phyloP scores from a whole-genome alignment of 2,797 vertebrate species.

The Brachyalestes nurse region DNA sequence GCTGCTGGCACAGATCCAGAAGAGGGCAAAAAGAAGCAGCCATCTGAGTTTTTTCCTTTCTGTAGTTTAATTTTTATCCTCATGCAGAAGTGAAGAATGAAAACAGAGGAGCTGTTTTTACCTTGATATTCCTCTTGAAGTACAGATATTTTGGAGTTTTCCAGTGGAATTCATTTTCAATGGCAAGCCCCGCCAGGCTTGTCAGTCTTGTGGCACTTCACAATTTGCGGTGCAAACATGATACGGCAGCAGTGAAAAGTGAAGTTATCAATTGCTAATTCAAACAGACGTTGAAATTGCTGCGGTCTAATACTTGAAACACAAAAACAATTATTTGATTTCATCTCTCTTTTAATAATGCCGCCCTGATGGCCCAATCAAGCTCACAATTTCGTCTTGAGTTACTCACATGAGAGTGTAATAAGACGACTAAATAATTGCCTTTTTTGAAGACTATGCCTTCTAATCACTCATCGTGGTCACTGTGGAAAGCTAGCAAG shows the following conservation, averaged over 20 bases:
- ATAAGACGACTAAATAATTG: constrained; percentile 64
- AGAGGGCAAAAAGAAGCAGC: background rate
- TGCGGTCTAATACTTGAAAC: constrained; percentile 66
- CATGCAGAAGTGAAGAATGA: constrained; percentile 5
- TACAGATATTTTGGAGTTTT: constrained; percentile 41
- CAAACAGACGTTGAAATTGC: constrained; percentile 67
- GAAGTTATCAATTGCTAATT: constrained; percentile 70
- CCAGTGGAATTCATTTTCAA: constrained; percentile 21
- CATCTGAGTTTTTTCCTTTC: background rate
- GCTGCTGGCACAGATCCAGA: constrained; percentile 34
- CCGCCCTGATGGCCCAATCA: constrained; percentile 66
- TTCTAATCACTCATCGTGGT: constrained; percentile 53
- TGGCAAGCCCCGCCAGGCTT: constrained; percentile 22
- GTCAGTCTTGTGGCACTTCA: constrained; percentile 47
- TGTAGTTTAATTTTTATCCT: background rate
- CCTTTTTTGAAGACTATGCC: constrained; percentile 42
- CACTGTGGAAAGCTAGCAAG: constrained; percentile 35
- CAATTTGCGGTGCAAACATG: constrained; percentile 67
- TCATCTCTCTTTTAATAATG: constrained; percentile 65
- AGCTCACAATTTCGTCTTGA: constrained; percentile 62
- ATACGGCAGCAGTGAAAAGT: constrained; percentile 63
- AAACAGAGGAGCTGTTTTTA: constrained; percentile 31
- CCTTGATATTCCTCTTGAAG: constrained; percentile 31
- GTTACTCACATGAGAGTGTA: constrained; percentile 69
- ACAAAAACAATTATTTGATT: constrained; percentile 68